These are phyloP conservation scores for Drosophila neutralis DNA, from an alignment of 2,888 invertebrate genomes.

Conservation along the genomic window DNA sequence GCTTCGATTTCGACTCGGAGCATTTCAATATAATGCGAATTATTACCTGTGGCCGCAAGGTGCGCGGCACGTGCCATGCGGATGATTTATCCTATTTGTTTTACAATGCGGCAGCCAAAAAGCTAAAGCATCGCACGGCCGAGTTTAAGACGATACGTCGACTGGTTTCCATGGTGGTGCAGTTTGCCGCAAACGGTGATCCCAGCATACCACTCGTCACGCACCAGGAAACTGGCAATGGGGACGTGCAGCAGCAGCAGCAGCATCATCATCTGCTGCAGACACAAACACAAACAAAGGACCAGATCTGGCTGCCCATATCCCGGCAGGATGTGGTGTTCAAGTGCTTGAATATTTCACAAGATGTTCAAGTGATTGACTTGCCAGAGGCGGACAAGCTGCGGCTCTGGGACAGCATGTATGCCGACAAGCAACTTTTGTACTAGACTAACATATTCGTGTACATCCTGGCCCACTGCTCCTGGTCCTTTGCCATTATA, in stretches of 20 bases:
- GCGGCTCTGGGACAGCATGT: slow-evolving; percentile 83
- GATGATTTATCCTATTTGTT: slow-evolving; percentile 84
- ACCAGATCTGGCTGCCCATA: slow-evolving; percentile 75
- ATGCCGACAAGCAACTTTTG: slow-evolving; percentile 68
- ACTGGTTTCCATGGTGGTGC: slow-evolving; percentile 80
- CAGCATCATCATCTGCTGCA: slow-evolving; percentile 1
- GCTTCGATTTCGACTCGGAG: slow-evolving; percentile 84
- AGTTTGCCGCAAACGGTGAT: slow-evolving; percentile 82
- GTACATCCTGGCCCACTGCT: background rate
- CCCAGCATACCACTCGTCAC: slow-evolving; percentile 73
- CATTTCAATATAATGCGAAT: slow-evolving; percentile 84
- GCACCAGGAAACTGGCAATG: slow-evolving; percentile 47
- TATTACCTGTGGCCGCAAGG: slow-evolving; percentile 82
- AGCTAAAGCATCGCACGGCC: slow-evolving; percentile 76
- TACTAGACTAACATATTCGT: slow-evolving; percentile 43
- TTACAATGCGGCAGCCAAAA: slow-evolving; percentile 82
- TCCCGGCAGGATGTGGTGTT: slow-evolving; percentile 68
- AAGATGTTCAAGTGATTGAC: slow-evolving; percentile 83
- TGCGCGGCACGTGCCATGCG: slow-evolving; percentile 84
- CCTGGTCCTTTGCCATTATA: slow-evolving; percentile 7
- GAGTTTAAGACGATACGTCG: slow-evolving; percentile 83
- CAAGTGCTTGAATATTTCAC: slow-evolving; percentile 84
- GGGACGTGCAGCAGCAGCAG: slow-evolving; percentile 5
- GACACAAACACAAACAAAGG: background rate
- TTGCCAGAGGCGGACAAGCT: slow-evolving; percentile 83